phyloP scores from a whole-genome alignment of 1,140 invertebrate species.

The Hylyphantes graminicola region DNA sequence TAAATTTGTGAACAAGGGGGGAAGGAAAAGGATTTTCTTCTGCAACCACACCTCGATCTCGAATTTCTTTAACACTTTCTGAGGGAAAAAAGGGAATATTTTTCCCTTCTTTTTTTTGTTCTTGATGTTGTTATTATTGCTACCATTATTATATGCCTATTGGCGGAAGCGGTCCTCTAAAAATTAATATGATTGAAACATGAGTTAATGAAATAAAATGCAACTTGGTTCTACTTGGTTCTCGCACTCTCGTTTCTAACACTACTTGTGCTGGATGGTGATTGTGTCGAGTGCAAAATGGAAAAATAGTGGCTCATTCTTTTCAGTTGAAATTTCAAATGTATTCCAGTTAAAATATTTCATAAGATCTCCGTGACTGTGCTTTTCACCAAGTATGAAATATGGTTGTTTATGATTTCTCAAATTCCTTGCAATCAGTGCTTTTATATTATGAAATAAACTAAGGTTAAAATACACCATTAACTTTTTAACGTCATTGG shows the following conservation, averaged over 20 bases:
- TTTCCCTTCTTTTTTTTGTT: slow-evolving; percentile 29
- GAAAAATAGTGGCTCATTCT: slow-evolving; percentile 43
- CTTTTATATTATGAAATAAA: no score
- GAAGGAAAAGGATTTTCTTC: neutral
- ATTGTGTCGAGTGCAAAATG: no score
- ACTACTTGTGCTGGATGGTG: neutral
- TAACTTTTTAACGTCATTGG: no score
- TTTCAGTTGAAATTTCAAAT: no score
- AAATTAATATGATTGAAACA: slow-evolving; percentile 61
- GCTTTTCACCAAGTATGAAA: no score
- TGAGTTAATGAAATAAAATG: slow-evolving; percentile 59
- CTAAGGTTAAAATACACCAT: no score
- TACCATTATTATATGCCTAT: slow-evolving; percentile 56
- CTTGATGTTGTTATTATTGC: no score
- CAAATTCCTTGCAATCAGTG: no score
- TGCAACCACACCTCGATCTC: slow-evolving; percentile 20
- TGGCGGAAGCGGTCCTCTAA: slow-evolving; percentile 46
- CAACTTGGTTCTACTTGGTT: slow-evolving; percentile 32
- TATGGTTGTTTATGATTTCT: no score
- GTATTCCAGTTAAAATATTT: no score
- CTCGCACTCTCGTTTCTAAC: neutral
- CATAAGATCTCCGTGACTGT: no score
- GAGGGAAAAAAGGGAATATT: slow-evolving; percentile 28
- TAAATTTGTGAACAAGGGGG: slow-evolving; percentile 38
- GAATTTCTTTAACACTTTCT: slow-evolving; percentile 53